Evolutionary conservation across 2,113 vertebrate genomes (phyloP).

Genomic region (Eurystomus gularis): DNA sequence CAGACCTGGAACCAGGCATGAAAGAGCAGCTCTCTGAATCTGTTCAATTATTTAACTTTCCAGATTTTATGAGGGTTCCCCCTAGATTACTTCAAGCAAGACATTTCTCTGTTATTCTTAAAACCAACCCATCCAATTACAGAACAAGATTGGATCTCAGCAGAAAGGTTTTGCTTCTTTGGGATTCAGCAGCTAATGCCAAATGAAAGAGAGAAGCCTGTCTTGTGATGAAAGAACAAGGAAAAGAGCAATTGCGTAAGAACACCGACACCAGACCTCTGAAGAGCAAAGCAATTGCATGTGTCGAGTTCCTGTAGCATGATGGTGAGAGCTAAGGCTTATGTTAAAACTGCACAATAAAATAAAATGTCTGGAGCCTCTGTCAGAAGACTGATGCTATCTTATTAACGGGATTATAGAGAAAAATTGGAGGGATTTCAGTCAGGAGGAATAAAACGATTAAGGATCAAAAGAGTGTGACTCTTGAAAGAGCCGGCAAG

Average conservation of each 20-base stretch:
- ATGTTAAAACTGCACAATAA: constrained; percentile 37
- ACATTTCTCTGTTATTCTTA: neutral
- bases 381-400: constrained; percentile 45
- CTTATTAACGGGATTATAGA: constrained; percentile 51
- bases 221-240: neutral
- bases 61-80: neutral
- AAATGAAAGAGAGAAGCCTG: neutral
- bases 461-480: constrained; percentile 30
- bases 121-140: neutral
- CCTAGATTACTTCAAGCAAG: neutral
- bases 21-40: neutral
- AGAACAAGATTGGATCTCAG: neutral
- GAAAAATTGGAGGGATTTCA: constrained; percentile 49
- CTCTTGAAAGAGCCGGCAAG: neutral
- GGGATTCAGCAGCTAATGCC: neutral
- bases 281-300: constrained; percentile 17
- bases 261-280: neutral
- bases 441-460: constrained; percentile 44
- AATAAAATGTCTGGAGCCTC: constrained; percentile 36
- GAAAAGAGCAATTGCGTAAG: neutral
- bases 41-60: neutral
- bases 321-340: constrained; percentile 28
- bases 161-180: neutral
- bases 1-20: neutral
- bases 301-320: neutral